These are phyloP conservation scores for Saimiri boliviensis DNA, from an alignment of 2,113 vertebrate species.

Conservation along the genomic window DNA sequence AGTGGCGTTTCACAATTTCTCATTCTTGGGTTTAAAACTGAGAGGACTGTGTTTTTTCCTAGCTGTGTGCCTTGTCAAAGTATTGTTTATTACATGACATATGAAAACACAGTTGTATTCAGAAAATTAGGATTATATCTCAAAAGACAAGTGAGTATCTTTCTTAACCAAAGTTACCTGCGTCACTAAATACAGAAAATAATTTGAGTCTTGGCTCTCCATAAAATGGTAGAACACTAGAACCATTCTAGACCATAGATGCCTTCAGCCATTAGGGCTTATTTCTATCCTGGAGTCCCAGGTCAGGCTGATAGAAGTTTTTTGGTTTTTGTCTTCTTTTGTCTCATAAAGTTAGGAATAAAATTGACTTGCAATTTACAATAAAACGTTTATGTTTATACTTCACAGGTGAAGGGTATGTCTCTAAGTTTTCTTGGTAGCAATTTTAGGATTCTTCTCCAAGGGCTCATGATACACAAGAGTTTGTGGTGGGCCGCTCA, in stretches of 20 bases:
- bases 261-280: background rate
- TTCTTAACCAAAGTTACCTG: background rate
- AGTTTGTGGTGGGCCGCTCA: background rate
- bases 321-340: background rate
- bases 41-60: background rate
- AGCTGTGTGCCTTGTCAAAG: background rate
- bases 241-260: background rate
- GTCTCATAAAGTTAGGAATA: background rate
- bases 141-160: background rate
- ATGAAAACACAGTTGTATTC: background rate
- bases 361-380: background rate
- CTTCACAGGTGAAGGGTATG: background rate
- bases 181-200: background rate
- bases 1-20: background rate
- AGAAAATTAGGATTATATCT: background rate
- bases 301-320: background rate
- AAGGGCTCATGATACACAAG: background rate
- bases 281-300: background rate
- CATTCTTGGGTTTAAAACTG: background rate
- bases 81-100: background rate
- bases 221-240: background rate
- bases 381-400: background rate
- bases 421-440: background rate
- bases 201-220: background rate
- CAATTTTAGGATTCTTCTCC: background rate